These are phyloP conservation scores for Akabosia matsudoensis DNA, from an alignment of 1,140 invertebrate species.

Conservation along the genomic window DNA sequence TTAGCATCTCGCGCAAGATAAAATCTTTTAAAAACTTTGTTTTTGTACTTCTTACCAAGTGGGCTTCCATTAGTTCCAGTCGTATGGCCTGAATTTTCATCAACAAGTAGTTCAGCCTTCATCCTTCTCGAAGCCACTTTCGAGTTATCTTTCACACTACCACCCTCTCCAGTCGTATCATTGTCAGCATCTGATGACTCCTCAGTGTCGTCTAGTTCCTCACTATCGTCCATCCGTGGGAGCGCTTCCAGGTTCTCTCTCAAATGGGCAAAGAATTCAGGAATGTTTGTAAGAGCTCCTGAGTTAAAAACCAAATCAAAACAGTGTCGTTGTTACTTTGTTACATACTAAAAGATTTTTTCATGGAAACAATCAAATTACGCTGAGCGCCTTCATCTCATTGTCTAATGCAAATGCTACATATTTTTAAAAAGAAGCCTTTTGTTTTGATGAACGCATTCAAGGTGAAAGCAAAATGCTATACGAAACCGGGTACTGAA, in stretches of 20 bases:
- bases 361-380: neutral
- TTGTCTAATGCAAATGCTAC: no score
- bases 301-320: conserved; percentile 18
- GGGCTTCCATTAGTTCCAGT: neutral
- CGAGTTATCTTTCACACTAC: neutral
- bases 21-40: neutral
- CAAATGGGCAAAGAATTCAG: conserved; percentile 41
- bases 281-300: conserved; percentile 44
- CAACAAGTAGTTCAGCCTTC: neutral
- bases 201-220: neutral
- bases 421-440: no score
- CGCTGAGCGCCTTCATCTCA: no score
- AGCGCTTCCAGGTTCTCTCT: conserved; percentile 42
- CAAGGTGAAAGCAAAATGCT: no score
- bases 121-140: neutral
- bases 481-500: no score
- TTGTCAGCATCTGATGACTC: neutral
- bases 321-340: neutral
- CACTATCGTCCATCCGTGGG: neutral
- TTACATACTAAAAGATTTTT: neutral
- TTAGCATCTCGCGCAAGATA: no score
- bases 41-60: conserved; percentile 14
- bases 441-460: no score
- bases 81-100: neutral
- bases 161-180: neutral